phyloP scores from a whole-genome alignment of 2,888 invertebrate species.

The Corbicula japonica region DNA sequence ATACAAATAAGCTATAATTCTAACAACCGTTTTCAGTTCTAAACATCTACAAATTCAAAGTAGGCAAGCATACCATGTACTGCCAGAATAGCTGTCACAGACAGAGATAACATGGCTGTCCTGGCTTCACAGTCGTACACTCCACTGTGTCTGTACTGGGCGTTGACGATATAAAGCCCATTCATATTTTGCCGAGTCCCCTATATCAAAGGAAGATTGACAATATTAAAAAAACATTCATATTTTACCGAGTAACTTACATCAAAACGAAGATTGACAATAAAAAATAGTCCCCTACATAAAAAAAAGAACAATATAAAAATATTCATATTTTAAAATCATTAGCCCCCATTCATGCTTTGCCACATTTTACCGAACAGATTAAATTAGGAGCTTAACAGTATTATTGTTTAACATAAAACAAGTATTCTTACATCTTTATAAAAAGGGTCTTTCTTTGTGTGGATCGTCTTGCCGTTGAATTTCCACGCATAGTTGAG shows the following conservation, averaged over 20 bases:
- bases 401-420: not conserved
- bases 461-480: slow-evolving; percentile 88
- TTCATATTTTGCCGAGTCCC: slow-evolving; percentile 70
- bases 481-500: slow-evolving; percentile 97
- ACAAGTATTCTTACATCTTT: not conserved
- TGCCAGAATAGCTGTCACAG: slow-evolving; percentile 48
- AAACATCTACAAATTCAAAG: not conserved
- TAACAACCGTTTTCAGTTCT: too few relatives aligned
- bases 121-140: slow-evolving; percentile 95
- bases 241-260: too few relatives aligned
- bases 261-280: too few relatives aligned
- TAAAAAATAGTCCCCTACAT: too few relatives aligned
- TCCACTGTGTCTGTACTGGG: slow-evolving; percentile 94
- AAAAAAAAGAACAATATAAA: too few relatives aligned
- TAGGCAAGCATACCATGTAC: slow-evolving; percentile 64
- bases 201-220: slow-evolving; percentile 68
- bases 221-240: too few relatives aligned
- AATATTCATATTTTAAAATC: too few relatives aligned
- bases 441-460: slow-evolving; percentile 19
- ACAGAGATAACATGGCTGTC: slow-evolving; percentile 89
- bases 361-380: too few relatives aligned
- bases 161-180: slow-evolving; percentile 89
- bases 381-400: too few relatives aligned
- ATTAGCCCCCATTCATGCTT: too few relatives aligned
- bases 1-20: too few relatives aligned